Conservation (phyloP, 2,888 invertebrate species). For the Lingula anatina region DNA sequence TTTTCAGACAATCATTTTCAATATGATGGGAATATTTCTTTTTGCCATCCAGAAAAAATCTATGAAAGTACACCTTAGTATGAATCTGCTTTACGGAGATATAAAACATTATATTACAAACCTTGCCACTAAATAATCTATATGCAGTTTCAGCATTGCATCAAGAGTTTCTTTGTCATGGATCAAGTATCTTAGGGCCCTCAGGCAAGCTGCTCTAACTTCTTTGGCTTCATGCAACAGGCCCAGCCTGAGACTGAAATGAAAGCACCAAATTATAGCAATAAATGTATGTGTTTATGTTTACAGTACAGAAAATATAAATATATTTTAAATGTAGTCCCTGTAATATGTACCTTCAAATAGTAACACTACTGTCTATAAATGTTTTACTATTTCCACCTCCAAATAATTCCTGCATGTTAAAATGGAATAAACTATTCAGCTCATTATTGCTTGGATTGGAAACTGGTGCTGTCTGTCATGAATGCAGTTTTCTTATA, state of each 20-base stretch:
- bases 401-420: background rate
- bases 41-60: too few species aligned
- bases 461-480: background rate
- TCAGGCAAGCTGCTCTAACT: conserved; percentile 80
- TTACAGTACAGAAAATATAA: background rate
- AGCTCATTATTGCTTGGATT: too few species aligned
- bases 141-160: conserved; percentile 72
- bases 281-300: background rate
- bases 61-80: too few species aligned
- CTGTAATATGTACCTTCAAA: background rate
- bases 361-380: too few species aligned
- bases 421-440: background rate
- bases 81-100: too few species aligned
- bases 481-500: conserved; percentile 53
- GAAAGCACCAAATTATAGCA: conserved; percentile 2
- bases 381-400: background rate
- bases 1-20: too few species aligned
- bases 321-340: background rate
- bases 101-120: too few species aligned
- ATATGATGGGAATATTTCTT: too few species aligned
- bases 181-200: conserved; percentile 80
- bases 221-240: conserved; percentile 82
- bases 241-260: conserved; percentile 74
- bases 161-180: conserved; percentile 73
- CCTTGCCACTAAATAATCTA: conserved; percentile 79